Evolutionary conservation across 2,888 invertebrate species (phyloP), one percentile per base, ranked within the genome.

Genomic region (Pristionchus fissidentatus): DNA sequence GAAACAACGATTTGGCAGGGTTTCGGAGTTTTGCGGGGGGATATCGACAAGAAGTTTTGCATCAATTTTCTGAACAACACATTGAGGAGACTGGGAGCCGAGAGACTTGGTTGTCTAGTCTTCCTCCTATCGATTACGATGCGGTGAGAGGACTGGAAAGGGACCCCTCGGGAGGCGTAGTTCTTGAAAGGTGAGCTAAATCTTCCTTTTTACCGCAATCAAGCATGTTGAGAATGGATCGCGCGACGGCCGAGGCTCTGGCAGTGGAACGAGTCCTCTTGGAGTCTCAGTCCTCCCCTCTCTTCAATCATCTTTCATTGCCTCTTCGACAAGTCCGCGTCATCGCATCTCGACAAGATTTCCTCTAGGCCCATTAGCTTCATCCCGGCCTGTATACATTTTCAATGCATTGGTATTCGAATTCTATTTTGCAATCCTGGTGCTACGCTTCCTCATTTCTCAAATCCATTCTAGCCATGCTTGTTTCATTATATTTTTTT

Each of bases 161-260:
- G 43, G 75, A 75, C 46, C 75, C 75, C 5, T 75, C 75, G 22
- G 75, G 75, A 32, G 75, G 75, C 19, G 29, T 75, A 1, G 49
- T 29, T 29, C 75, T 78, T 4, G 78, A 78, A 38, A 32, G 78
- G 78, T 55, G 4, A 5, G 75, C 49, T 15, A 29, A 41, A 2
- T 4, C 26, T 73, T 26, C 13, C 15, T 10, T 2, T 73, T 19
- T 32, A 19, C 15, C 15, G 32, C 1, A 43, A 70, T 41, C n/a
- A 15, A n/a, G 60, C 60, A 60, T 7, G 29, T 26, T 22, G 1
- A 78, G 77, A 35, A 78, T 78, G 78, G 57, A 78, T 78, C 55
- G 78, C 1, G 55, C 32, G 10, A 78, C 78, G 8, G 78, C 78
- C 4, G 78, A 78, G 22, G 78, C 78, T 38, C 29, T 78, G n/a